These are phyloP conservation scores for Sarcophaga subvicina DNA, from an alignment of 2,888 invertebrate genomes.

Conservation along the genomic window DNA sequence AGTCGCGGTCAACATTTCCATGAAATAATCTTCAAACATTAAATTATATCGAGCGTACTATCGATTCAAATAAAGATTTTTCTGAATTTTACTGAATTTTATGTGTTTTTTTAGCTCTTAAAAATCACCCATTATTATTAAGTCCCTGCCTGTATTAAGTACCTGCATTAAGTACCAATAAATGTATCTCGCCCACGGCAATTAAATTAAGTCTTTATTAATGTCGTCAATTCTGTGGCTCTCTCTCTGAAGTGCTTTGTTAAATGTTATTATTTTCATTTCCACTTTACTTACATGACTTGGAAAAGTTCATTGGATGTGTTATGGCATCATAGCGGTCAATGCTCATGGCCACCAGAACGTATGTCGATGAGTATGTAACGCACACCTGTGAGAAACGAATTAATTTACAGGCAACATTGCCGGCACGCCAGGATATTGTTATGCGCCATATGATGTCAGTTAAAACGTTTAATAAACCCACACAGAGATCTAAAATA, in stretches of 20 bases:
- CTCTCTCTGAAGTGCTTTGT: not conserved
- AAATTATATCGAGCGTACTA: no score
- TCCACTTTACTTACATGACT: slow-evolving; percentile 90
- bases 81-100: no score
- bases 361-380: slow-evolving; percentile 96
- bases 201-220: not conserved
- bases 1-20: no score
- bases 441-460: slow-evolving; percentile 95
- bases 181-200: no score
- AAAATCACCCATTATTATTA: not conserved
- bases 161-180: no score
- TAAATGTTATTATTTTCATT: not conserved
- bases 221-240: not conserved
- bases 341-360: slow-evolving; percentile 94
- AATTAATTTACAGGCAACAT: slow-evolving; percentile 93
- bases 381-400: slow-evolving; percentile 93
- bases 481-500: slow-evolving; percentile 91
- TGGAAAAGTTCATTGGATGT: slow-evolving; percentile 97
- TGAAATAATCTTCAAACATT: no score
- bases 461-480: slow-evolving; percentile 92
- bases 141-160: not conserved
- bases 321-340: slow-evolving; percentile 97
- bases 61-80: no score
- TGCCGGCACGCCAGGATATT: slow-evolving; percentile 94
- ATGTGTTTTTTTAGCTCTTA: no score